These are phyloP conservation scores for Cecidostiba fungosa DNA, from an alignment of 2,888 invertebrate genomes.

Conservation along the genomic window DNA sequence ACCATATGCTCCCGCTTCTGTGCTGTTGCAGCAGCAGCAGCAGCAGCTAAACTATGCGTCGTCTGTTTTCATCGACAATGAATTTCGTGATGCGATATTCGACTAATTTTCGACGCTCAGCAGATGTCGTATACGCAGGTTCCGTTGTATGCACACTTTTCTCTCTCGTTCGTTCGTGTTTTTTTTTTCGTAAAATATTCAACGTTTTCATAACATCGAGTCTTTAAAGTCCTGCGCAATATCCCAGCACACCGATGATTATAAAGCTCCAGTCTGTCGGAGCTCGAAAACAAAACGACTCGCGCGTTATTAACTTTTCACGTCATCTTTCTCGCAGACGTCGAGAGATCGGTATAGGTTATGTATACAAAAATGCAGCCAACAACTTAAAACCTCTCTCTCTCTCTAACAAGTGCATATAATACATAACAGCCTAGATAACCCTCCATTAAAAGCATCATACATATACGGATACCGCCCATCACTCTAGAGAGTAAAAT, in stretches of 20 bases:
- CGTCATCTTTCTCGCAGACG: background rate
- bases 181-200: too few relatives aligned
- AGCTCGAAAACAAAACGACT: conserved; percentile 9
- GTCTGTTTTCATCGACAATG: background rate
- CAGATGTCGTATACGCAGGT: background rate
- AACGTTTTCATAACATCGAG: too few relatives aligned
- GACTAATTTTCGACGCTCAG: background rate
- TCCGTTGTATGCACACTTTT: too few relatives aligned
- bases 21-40: background rate
- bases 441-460: conserved; percentile 1
- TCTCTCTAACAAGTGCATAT: background rate
- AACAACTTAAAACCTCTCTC: background rate
- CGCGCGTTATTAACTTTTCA: background rate
- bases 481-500: background rate
- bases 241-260: background rate
- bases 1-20: conserved; percentile 20
- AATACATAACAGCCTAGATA: background rate
- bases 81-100: background rate
- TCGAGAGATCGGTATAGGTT: background rate
- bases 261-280: background rate
- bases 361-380: background rate
- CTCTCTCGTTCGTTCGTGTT: too few relatives aligned
- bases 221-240: background rate
- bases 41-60: background rate
- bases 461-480: background rate